These are phyloP conservation scores for Zaprionus bogoriensis DNA, from an alignment of 2,888 invertebrate genomes.

Conservation along the genomic window DNA sequence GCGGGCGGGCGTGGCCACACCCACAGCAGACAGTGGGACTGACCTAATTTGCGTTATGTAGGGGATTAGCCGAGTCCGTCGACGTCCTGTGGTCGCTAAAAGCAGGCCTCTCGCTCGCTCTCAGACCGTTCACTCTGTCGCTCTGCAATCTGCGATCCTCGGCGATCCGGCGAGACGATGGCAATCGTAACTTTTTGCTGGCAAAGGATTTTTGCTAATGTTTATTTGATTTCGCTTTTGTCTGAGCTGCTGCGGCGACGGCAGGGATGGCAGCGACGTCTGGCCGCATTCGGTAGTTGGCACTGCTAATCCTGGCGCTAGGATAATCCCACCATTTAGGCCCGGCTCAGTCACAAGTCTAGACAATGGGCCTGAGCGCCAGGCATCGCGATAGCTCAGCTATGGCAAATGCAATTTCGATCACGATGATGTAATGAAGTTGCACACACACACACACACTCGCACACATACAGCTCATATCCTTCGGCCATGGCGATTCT, in stretches of 20 bases:
- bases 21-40: slow-evolving; percentile 40
- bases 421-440: slow-evolving; percentile 36
- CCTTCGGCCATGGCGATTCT: slow-evolving; percentile 42
- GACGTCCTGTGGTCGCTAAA: slow-evolving; percentile 66
- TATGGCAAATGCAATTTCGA: slow-evolving; percentile 45
- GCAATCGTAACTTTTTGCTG: slow-evolving; percentile 71
- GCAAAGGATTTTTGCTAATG: slow-evolving; percentile 67
- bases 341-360: slow-evolving; percentile 75
- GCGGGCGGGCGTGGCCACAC: slow-evolving; percentile 17
- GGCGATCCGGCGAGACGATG: slow-evolving; percentile 55
- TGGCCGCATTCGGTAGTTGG: not conserved
- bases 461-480: slow-evolving; percentile 30
- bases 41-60: slow-evolving; percentile 63
- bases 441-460: not conserved
- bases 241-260: slow-evolving; percentile 33
- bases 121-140: not conserved
- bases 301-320: slow-evolving; percentile 69
- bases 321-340: slow-evolving; percentile 75
- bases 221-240: slow-evolving; percentile 72
- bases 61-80: slow-evolving; percentile 50
- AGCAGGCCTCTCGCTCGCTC: slow-evolving; percentile 16
- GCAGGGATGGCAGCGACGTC: no score
- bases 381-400: slow-evolving; percentile 64
- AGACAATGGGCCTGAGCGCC: slow-evolving; percentile 61
- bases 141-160: not conserved